phyloP scores from a whole-genome alignment of 2,888 invertebrate genomes.

The Acleris cristana region DNA sequence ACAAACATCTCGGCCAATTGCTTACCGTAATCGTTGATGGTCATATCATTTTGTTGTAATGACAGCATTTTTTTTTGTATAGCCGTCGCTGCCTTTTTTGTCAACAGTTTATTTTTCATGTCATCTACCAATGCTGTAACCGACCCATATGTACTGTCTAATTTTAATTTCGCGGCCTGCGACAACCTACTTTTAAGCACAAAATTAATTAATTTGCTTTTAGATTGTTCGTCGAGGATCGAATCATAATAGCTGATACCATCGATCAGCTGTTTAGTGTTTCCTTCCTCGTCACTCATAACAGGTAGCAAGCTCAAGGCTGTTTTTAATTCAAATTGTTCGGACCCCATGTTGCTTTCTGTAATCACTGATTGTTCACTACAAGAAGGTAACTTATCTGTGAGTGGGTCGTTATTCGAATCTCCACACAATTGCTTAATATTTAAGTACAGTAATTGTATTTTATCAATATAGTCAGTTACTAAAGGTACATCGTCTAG shows the following conservation, averaged over 20 bases:
- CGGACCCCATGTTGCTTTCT: background rate
- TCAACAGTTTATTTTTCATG: background rate
- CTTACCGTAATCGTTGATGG: slow-evolving; percentile 21
- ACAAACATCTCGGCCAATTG: slow-evolving; percentile 28
- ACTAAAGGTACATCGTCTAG: no score
- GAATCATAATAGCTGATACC: background rate
- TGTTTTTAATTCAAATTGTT: no score
- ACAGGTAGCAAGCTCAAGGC: no score
- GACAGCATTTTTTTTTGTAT: slow-evolving; percentile 20
- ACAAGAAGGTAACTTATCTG: no score
- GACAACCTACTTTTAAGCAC: background rate
- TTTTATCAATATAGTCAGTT: no score
- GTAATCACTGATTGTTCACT: no score
- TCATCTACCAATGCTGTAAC: background rate
- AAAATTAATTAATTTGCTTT: background rate
- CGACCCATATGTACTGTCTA: no score
- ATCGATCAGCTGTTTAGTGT: no score
- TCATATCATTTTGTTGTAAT: slow-evolving; percentile 16
- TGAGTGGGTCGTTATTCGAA: no score
- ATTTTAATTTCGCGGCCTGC: background rate
- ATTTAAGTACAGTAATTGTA: no score
- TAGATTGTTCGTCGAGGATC: background rate
- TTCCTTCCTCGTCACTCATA: no score
- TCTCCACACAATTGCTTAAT: no score
- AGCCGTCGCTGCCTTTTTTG: background rate